Base-by-base conservation (phyloP, 1,140 invertebrate species). In the Caerostris darwini region DNA sequence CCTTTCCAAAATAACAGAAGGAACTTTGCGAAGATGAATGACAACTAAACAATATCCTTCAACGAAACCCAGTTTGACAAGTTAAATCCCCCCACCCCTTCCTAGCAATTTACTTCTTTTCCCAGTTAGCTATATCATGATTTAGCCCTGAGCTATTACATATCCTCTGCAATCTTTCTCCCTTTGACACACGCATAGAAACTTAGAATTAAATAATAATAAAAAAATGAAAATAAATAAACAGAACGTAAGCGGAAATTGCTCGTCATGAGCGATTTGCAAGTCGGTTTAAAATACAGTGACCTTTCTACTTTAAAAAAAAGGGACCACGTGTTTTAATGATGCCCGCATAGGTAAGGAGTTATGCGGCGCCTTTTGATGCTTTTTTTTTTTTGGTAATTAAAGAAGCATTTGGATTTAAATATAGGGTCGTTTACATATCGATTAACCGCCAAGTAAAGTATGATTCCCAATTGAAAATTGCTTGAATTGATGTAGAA, bases 1-100 rank as follows among this genome's bases (percentile, higher is more conserved):
- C 34, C 34, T 34, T 34, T 34, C 34, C 34, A 34, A 34, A 34
- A 34, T 34, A 34, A 34, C 34, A 34, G 14, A n/a, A 64, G n/a
- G 57, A n/a, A 87, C 8, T 4, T 2, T n/a, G 12, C 50, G 50
- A 87, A 34, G 85, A 58, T 87, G 85, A 87, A 87, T 87, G 85
- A 59, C 85, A 64, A 87, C 85, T 17, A 3, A 59, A 53, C 56
- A 87, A 87, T 59, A 87, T 61, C 85, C 34, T 50, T 50, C 14
- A 12, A 3, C 10, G 34, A 64, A 87, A 64, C 19, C 85, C 85
- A 14, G 59, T 87, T 34, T 12, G 34, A 61, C 85, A 59, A 61
- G 85, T 64, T n/a, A 57, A 57, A n/a, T 10, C 34, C 1, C 3
- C 14, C 50, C 34, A 53, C 10, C 61, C 12, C 61, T 64, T 10